Evolutionary conservation across 2,113 vertebrate species (phyloP).

Genomic region (Zosterops pallidus): DNA sequence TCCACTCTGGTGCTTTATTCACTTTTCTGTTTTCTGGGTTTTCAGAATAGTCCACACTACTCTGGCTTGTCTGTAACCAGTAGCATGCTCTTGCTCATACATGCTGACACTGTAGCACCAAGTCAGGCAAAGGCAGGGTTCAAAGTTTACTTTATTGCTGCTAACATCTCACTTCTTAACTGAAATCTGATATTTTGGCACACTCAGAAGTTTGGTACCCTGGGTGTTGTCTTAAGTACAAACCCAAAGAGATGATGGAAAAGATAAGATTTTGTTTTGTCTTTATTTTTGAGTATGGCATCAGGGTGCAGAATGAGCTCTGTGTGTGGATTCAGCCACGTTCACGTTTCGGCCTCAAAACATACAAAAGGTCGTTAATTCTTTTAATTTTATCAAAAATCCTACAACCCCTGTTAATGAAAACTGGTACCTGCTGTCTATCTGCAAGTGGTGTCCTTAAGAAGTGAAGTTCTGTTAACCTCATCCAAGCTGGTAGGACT

Average conservation of each 20-base stretch:
- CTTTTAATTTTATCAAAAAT: not conserved
- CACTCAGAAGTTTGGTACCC: not conserved
- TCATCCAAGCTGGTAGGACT: not conserved
- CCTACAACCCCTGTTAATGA: not conserved
- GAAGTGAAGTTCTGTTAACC: not conserved
- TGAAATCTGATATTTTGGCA: not conserved
- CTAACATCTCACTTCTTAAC: not conserved
- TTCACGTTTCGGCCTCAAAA: not conserved
- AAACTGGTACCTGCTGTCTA: not conserved
- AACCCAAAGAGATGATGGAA: not conserved
- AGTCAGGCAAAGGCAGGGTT: not conserved
- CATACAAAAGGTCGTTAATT: not conserved
- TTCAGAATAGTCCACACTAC: not conserved
- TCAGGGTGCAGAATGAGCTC: not conserved
- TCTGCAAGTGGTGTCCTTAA: not conserved
- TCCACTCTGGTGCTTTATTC: not conserved
- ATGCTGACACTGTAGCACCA: not conserved
- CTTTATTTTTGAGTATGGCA: not conserved
- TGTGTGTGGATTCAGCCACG: not conserved
- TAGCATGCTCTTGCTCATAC: rapidly evolving
- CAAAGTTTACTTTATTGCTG: not conserved
- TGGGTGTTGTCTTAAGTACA: not conserved
- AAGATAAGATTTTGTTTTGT: not conserved
- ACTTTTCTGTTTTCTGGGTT: not conserved
- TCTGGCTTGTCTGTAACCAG: not conserved